Base-by-base conservation (phyloP, 2,797 vertebrate species). In the Eidolon dupreanum region DNA sequence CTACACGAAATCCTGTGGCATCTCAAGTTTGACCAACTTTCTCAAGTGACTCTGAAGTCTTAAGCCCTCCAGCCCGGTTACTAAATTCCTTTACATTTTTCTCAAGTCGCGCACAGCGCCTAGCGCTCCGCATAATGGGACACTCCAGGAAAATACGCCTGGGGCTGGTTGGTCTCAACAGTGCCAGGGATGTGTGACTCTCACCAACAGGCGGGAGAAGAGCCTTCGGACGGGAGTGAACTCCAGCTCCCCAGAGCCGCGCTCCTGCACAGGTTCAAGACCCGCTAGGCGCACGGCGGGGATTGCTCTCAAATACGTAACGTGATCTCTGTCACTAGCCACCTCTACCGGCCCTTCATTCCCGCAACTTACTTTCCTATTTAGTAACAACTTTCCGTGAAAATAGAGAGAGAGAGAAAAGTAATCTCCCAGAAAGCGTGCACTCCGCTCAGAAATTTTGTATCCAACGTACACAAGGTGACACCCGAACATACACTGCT, bases 51-150 rank as follows among this genome's bases (percentile, higher is more conserved):
- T 53, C 20, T 57, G 3, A 38, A 33, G 79, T 66, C 46, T 22
- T 8, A 73, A 87, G n/a, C 36, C 57, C 63, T 74, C 13, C 4
- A 61, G 15, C 20, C 26, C 15, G 5, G 61, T 13, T 5, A 20
- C 87, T 43, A n/a, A 59, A 49, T 28, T 36, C 28, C 46, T 90
- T 20, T 17, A 19, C 19, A 5, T 41, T 46, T 82, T 41, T 22
- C 31, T 49, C 6, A 43, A 85, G 9, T 36, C 31, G 66, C 55
- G 24, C 75, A 17, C 38, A 53, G 43, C 43, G 57, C 65, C 57
- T 0, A 5, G 11, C 2, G 75, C 88, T 89, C 85, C 8, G 16
- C 19, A 2, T 0, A 5, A 5, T 1, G 8, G 4, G 31, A 38
- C 22, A 9, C 70, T 46, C 13, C 28, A 26, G 31, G n/a, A 73